These are phyloP conservation scores for Marronus borbonicus DNA, from an alignment of 2,888 invertebrate genomes.

Conservation along the genomic window DNA sequence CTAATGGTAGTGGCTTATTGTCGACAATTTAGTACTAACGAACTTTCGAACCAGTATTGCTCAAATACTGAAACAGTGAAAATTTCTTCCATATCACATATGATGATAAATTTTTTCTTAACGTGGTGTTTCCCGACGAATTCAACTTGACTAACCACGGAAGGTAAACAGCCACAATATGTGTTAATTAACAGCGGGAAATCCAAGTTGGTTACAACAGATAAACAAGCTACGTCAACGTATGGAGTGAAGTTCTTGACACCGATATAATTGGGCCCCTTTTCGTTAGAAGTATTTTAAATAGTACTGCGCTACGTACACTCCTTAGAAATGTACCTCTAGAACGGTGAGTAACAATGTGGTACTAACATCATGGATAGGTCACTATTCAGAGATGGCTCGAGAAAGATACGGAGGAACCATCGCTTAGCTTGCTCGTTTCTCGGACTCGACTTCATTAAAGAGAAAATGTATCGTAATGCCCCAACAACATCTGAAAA, in stretches of 20 bases:
- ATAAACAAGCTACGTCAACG: neutral
- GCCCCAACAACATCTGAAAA: no score
- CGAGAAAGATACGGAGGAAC: no score
- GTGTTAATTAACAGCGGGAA: no score
- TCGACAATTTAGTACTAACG: neutral
- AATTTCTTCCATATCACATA: slow-evolving; percentile 12
- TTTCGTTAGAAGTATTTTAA: neutral
- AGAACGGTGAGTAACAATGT: slow-evolving; percentile 1
- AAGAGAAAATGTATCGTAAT: no score
- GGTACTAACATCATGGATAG: slow-evolving; percentile 1
- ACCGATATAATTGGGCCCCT: neutral
- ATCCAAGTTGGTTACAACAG: neutral
- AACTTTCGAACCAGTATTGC: neutral
- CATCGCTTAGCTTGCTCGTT: no score
- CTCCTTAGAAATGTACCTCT: neutral
- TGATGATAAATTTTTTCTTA: slow-evolving; percentile 5
- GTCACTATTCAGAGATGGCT: no score
- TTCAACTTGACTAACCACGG: no score
- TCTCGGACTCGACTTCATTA: no score
- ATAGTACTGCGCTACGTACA: neutral
- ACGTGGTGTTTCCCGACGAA: neutral
- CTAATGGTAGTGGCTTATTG: neutral
- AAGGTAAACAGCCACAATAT: neutral
- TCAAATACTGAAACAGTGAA: no score
- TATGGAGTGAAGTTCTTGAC: neutral